Conservation (phyloP, 2,113 vertebrate genomes). For the Brienomyrus longianalis region DNA sequence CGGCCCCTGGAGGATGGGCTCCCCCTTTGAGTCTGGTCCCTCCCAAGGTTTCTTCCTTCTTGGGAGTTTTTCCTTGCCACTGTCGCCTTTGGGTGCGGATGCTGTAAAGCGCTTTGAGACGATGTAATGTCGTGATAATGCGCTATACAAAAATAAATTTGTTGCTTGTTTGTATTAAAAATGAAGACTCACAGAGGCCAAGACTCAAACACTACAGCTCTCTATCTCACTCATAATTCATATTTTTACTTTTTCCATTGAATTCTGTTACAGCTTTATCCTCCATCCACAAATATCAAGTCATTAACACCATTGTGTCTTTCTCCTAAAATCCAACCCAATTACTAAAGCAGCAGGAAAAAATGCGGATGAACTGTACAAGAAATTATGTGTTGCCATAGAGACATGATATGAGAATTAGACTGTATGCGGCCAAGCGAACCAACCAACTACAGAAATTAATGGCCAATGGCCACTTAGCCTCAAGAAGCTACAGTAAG, state of each 20-base stretch:
- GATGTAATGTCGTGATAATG: too few relatives aligned
- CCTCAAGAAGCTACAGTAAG: constrained; percentile 54
- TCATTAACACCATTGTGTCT: background rate
- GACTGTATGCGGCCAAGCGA: constrained; percentile 59
- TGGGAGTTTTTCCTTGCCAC: too few relatives aligned
- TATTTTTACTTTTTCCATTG: background rate
- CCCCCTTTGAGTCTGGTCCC: too few relatives aligned
- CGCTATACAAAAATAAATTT: too few relatives aligned
- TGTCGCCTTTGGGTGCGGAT: too few relatives aligned
- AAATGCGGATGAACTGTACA: constrained; percentile 59
- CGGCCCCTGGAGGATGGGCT: too few relatives aligned
- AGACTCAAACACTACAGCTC: background rate
- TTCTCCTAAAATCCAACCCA: constrained; percentile 59
- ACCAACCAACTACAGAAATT: constrained; percentile 51
- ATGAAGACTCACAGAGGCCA: background rate
- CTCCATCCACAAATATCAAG: background rate
- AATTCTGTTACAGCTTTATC: background rate
- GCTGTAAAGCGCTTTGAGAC: too few relatives aligned
- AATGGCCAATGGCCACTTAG: constrained; percentile 61
- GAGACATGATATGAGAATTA: constrained; percentile 61
- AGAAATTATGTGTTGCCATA: constrained; percentile 78
- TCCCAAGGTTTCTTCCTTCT: too few relatives aligned
- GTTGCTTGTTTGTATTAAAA: background rate
- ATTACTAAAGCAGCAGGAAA: constrained; percentile 72
- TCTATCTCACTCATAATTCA: background rate